A percentile compares a stretch with the other conserved stretches of the same genome.
Conservation (phyloP, 2,113 vertebrate species). For the Rhinoptilus africanus region DNA sequence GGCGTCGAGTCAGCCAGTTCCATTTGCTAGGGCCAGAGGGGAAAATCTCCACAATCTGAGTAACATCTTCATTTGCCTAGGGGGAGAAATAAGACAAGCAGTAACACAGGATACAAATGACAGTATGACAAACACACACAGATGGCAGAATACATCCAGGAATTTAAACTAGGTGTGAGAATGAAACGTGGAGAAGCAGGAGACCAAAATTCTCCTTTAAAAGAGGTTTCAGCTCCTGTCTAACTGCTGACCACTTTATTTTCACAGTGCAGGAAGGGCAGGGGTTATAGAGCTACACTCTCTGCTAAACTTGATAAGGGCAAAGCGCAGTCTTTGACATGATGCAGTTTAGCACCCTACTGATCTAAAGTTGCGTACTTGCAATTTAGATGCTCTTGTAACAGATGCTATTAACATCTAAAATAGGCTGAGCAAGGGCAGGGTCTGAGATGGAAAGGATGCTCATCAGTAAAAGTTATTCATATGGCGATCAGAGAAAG, state of each 20-base stretch:
- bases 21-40: slow-evolving; percentile 87
- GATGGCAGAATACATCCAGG: not conserved
- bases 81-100: not conserved
- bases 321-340: not conserved
- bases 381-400: not conserved
- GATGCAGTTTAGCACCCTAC: not conserved
- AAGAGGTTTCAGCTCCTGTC: not conserved
- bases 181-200: not conserved
- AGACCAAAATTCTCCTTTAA: not conserved
- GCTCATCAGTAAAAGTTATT: not conserved
- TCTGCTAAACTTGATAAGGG: not conserved
- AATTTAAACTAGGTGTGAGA: not conserved
- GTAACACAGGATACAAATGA: not conserved
- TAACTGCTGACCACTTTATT: not conserved
- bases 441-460: not conserved
- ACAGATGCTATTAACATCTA: not conserved
- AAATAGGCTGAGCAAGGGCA: not conserved
- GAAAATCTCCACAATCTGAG: slow-evolving; percentile 94
- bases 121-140: not conserved
- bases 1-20: slow-evolving; percentile 89
- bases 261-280: not conserved
- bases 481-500: not conserved
- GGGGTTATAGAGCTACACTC: not conserved
- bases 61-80: slow-evolving; percentile 97
- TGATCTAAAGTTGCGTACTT: not conserved